Conservation (phyloP, 1,140 invertebrate genomes). For the Homarus americanus region DNA sequence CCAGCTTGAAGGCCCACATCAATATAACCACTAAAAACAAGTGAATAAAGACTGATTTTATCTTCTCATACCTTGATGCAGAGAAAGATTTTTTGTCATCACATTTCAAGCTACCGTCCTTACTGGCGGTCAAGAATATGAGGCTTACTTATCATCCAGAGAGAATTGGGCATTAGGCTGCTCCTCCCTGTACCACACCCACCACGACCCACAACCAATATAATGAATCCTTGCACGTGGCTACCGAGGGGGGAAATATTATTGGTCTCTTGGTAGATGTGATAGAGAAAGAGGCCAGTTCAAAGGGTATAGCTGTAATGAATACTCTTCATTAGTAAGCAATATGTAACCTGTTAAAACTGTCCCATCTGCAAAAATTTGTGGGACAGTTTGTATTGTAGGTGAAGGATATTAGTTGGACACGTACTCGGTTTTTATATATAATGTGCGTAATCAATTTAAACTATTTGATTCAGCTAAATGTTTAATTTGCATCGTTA, state of each 20-base stretch:
- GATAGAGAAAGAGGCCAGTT: too few species aligned
- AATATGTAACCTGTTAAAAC: conserved; percentile 5
- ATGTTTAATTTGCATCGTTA: too few species aligned
- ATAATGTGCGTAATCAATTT: too few species aligned
- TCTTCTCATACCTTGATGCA: not conserved
- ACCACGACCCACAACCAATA: not conserved
- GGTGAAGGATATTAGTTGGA: too few species aligned
- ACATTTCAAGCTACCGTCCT: not conserved
- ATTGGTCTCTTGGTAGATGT: too few species aligned
- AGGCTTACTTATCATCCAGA: not conserved
- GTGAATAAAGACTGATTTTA: not conserved
- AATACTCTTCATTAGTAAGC: conserved; percentile 19
- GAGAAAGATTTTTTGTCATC: not conserved
- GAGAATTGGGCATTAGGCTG: not conserved
- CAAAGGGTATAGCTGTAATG: not conserved
- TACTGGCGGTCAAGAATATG: not conserved
- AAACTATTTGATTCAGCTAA: too few species aligned
- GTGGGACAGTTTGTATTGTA: too few species aligned
- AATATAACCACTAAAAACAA: not conserved
- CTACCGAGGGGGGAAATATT: not conserved
- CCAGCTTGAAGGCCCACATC: not conserved
- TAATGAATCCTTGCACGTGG: not conserved
- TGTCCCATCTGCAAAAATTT: too few species aligned
- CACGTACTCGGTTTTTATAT: too few species aligned
- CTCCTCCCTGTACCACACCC: not conserved